Conservation (phyloP, 2,888 invertebrate genomes). For the Cerastis rubricosa region DNA sequence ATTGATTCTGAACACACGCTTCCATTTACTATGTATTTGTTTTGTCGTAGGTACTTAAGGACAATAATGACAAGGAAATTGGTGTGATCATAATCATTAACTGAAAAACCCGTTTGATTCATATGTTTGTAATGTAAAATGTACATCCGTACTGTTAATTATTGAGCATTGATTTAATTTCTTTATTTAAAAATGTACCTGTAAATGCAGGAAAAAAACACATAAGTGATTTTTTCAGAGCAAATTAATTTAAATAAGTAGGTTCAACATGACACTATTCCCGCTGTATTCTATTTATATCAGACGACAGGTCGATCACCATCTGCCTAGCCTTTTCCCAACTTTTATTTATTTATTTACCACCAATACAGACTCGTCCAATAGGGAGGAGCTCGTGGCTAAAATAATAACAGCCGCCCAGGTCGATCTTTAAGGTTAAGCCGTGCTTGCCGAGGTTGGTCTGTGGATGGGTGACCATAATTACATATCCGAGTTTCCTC, state of each 20-base stretch:
- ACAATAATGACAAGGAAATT: slow-evolving; percentile 63
- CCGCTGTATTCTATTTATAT: neutral
- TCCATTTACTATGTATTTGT: slow-evolving; percentile 72
- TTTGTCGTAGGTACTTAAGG: slow-evolving; percentile 24
- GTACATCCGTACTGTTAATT: neutral
- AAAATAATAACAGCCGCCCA: too few relatives aligned
- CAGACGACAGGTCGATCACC: too few relatives aligned
- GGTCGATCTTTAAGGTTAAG: too few relatives aligned
- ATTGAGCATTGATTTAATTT: neutral
- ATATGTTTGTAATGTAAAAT: slow-evolving; percentile 15
- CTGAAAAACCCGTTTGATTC: slow-evolving; percentile 51
- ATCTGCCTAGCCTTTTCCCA: too few relatives aligned
- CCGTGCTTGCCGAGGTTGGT: too few relatives aligned
- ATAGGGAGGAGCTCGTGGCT: too few relatives aligned
- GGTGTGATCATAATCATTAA: slow-evolving; percentile 66
- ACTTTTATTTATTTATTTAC: too few relatives aligned
- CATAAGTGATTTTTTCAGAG: neutral
- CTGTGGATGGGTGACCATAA: too few relatives aligned
- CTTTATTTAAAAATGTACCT: neutral
- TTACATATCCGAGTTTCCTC: too few relatives aligned
- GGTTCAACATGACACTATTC: neutral
- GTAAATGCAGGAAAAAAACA: neutral
- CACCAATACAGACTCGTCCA: too few relatives aligned
- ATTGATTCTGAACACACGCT: slow-evolving; percentile 67
- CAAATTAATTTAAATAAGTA: neutral